phyloP scores from a whole-genome alignment of 2,888 invertebrate species.

The Melieria picta region DNA sequence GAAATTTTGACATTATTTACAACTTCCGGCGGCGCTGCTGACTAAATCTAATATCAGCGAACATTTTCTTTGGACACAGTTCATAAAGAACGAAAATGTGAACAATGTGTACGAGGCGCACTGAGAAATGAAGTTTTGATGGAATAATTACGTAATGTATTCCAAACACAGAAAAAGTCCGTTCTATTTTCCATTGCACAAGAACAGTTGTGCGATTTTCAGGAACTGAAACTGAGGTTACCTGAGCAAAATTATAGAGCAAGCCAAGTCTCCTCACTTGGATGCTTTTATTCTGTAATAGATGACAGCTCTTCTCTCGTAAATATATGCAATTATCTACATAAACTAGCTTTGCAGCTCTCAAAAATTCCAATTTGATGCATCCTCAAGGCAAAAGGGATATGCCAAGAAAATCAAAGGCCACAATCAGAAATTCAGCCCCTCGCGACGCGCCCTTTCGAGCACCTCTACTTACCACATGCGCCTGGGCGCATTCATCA shows the following conservation, averaged over 20 bases:
- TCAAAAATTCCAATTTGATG: not conserved
- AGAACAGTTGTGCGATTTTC: too few species aligned
- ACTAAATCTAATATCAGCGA: slow-evolving; percentile 54
- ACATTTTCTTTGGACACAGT: slow-evolving; percentile 26
- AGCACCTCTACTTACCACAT: slow-evolving; percentile 71
- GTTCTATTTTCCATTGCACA: too few species aligned
- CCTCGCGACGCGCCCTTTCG: not conserved
- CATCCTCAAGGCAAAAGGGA: not conserved
- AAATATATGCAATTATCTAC: too few species aligned
- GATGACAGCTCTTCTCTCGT: too few species aligned
- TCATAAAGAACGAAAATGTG: too few species aligned
- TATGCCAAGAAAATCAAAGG: too few species aligned
- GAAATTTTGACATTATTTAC: slow-evolving; percentile 29
- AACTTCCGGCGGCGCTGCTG: slow-evolving; percentile 46
- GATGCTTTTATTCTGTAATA: too few species aligned
- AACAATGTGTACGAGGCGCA: too few species aligned
- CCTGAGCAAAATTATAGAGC: too few species aligned
- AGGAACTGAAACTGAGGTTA: too few species aligned
- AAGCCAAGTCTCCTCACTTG: too few species aligned
- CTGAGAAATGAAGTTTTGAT: not conserved
- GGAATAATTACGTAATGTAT: not conserved
- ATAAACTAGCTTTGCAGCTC: not conserved
- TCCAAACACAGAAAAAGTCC: not conserved
- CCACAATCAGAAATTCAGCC: not conserved
- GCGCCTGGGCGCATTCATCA: slow-evolving; percentile 86